phyloP scores from a whole-genome alignment of 1,140 invertebrate species.

The Drosophila biarmipes region DNA sequence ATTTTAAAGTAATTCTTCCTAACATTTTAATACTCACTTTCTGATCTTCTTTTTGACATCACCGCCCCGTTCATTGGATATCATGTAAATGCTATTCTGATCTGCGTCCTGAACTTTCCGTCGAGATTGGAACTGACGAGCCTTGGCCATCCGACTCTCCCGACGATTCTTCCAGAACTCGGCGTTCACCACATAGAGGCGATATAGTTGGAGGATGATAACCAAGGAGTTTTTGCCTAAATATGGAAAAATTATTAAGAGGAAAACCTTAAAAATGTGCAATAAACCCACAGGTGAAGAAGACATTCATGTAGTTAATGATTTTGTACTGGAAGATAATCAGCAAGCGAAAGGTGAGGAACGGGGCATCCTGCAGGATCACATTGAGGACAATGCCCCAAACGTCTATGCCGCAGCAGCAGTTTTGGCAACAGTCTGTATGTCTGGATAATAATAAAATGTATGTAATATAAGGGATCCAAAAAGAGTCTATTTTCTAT shows the following conservation, averaged over 20 bases:
- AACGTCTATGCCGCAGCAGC: conserved; percentile 93
- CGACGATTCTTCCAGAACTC: conserved; percentile 86
- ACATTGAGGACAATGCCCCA: conserved; percentile 93
- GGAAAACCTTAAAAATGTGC: fast-evolving
- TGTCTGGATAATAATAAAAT: conserved; percentile 43
- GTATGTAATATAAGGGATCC: background rate
- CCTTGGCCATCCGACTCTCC: conserved; percentile 80
- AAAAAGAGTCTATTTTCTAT: background rate
- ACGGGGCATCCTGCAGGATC: conserved; percentile 92
- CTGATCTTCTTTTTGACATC: conserved; percentile 78
- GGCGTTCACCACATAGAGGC: conserved; percentile 92
- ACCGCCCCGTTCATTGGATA: conserved; percentile 85
- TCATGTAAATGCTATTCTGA: conserved; percentile 86
- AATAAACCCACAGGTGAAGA: conserved; percentile 93
- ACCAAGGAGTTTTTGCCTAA: conserved; percentile 93
- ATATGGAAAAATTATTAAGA: conserved; percentile 84
- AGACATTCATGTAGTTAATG: conserved; percentile 96
- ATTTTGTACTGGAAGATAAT: conserved; percentile 94
- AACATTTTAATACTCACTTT: conserved; percentile 43
- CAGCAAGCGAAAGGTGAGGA: conserved; percentile 91
- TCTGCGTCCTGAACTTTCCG: conserved; percentile 80
- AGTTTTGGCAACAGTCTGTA: conserved; percentile 84
- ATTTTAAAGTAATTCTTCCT: too few relatives aligned
- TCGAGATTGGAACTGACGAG: conserved; percentile 84
- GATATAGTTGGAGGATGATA: conserved; percentile 93